Base-by-base conservation (phyloP, 2,888 invertebrate species). In the Drosophila austrosaltans region DNA sequence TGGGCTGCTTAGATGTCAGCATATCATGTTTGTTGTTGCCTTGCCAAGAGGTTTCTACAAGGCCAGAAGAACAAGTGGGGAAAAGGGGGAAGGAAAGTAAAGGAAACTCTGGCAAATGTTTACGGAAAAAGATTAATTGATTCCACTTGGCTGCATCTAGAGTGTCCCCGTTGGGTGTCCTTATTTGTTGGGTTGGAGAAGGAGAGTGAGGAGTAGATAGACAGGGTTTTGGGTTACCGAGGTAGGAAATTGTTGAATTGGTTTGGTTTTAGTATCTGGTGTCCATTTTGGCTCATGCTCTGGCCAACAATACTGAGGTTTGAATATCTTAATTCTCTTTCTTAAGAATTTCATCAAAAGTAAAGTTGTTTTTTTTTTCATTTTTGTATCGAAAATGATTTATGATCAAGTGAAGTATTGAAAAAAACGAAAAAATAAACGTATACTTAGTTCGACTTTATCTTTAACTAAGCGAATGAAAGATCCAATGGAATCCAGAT, bases 61-160 rank as follows among this genome's bases (percentile, higher is more conserved):
- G 2, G 36, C 2, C 6, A 32, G 10, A 8, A 36, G 8, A 8
- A 10, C 8, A 2, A 10, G 36, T 36, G 8, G 2, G 36, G 10
- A 8, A 36, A 8, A 7, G 32, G 36, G 56, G 53, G 63, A 60
- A 74, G 53, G 63, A 67, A 53, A 28, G 25, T 36, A 36, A 53
- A 22, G 39, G 57, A 32, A 57, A 39, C 57, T 57, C 75, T 84
- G 84, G 89, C 85, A 87, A 83, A 88, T 88, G 89, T 84, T 84
- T 89, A 84, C 87, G 71, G 72, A 81, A 79, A 79, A 88, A 87
- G 86, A 87, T 87, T 87, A 87, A 87, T 87, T 87, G 86, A 89
- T 87, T 87, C 89, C 88, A 83, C 89, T 88, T 88, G 86, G 87
- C 75, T 87, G 86, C 87, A 81, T 74, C 61, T 79, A 68, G 72